phyloP scores from a whole-genome alignment of 2,113 vertebrate species.

The Phainopepla nitens region DNA sequence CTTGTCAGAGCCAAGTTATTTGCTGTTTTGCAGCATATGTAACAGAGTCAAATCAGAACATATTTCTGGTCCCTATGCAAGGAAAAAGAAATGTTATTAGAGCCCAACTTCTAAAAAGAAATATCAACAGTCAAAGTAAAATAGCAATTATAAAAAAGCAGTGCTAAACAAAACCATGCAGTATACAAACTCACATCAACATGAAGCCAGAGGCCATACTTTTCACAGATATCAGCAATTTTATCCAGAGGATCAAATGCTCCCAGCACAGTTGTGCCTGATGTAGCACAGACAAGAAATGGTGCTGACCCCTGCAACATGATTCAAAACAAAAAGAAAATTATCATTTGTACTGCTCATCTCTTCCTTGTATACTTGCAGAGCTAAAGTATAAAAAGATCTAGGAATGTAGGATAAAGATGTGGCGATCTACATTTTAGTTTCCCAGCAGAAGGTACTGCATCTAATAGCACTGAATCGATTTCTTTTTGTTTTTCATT shows the following conservation, averaged over 20 bases:
- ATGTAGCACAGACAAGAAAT: constrained; percentile 81
- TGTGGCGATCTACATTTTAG: not conserved
- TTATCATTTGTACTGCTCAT: not conserved
- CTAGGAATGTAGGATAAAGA: not conserved
- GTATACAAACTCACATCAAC: constrained; percentile 78
- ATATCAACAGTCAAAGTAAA: not conserved
- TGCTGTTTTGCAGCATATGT: not conserved
- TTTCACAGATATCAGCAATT: constrained; percentile 76
- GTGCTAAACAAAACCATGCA: not conserved
- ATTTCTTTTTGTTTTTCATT: too few species aligned
- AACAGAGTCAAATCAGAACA: not conserved
- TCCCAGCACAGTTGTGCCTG: constrained; percentile 82
- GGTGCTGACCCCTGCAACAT: constrained; percentile 76
- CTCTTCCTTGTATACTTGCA: not conserved
- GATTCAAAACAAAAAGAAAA: constrained; percentile 17
- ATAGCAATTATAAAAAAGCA: not conserved
- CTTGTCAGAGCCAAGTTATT: not conserved
- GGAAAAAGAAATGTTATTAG: not conserved
- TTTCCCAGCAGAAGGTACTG: not conserved
- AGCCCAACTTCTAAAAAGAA: not conserved
- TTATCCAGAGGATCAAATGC: constrained; percentile 83
- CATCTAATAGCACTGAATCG: not conserved
- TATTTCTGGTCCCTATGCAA: not conserved
- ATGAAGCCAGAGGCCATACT: constrained; percentile 78
- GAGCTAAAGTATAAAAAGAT: not conserved